Percentiles rank a stretch among this genome's conserved stretches.
Evolutionary conservation across 2,113 vertebrate species (phyloP).

Genomic region (Entelurus aequoreus): DNA sequence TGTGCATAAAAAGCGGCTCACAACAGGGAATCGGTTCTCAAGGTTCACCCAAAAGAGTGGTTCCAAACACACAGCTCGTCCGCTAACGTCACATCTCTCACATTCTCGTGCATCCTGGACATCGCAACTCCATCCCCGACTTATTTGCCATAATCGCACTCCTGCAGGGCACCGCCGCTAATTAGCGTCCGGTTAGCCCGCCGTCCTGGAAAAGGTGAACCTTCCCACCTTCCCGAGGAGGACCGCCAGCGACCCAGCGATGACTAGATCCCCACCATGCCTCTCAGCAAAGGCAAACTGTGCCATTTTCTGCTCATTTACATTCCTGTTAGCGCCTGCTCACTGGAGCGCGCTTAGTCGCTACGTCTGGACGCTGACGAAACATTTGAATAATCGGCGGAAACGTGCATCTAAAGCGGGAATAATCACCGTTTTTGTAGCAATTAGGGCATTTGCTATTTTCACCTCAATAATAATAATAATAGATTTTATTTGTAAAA

Average conservation of each 20-base stretch:
- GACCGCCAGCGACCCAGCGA: conserved; percentile 38
- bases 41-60: too few relatives aligned
- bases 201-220: conserved; percentile 54
- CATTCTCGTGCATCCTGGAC: conserved; percentile 32
- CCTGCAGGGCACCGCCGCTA: conserved; percentile 38
- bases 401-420: conserved; percentile 11
- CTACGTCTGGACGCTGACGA: conserved; percentile 60
- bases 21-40: too few relatives aligned
- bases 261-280: conserved; percentile 67
- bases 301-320: conserved; percentile 71
- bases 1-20: too few relatives aligned
- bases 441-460: neutral
- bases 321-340: conserved; percentile 61
- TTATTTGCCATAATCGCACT: conserved; percentile 27
- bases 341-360: conserved; percentile 50
- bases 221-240: conserved; percentile 52
- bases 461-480: neutral
- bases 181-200: conserved; percentile 52
- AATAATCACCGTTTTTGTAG: conserved; percentile 1
- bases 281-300: conserved; percentile 62
- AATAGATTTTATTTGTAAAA: too few relatives aligned
- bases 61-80: too few relatives aligned
- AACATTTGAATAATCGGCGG: conserved; percentile 63
- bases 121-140: conserved; percentile 39
- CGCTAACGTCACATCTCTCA: too few relatives aligned